Evolutionary conservation across 2,888 invertebrate species (phyloP), one percentile per base, ranked within the genome.

Genomic region (Eurytoma adleriae): DNA sequence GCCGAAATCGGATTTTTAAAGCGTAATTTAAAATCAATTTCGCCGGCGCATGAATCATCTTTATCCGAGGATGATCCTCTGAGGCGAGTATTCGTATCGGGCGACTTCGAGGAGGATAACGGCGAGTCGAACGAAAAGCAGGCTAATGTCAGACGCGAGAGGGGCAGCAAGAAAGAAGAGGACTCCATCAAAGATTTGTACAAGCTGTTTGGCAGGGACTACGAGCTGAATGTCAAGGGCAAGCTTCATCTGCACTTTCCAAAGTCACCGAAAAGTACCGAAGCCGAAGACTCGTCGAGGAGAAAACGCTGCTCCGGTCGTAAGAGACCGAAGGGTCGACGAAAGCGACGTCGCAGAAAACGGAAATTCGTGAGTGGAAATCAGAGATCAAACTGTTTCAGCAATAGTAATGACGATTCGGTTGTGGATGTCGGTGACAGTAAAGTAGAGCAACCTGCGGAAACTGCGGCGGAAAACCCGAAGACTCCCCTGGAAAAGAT

Each of bases 211-310:
- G 2, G n/a, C 54, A 30, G 24, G 0, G 20, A 69, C 3, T 69
- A 54, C 59, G 76, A 76, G 4, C n/a, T 68, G 13, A 14, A 52
- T 5, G 75, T 75, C 2, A 48, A 48, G 3, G 74, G 75, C 56
- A 59, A 59, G 27, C 67, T 68, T 5, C 67, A 68, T 20, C 27
- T 68, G 20, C 75, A 61, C 4, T 52, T 68, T 5, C 48, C 24
- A 57, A 27, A 74, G 3, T 18, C 61, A 20, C 3, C 40, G 16
- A 14, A n/a, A 14, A 10, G 20, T 54, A n/a, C 10, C 0, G 24
- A 67, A 24, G 27, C 3, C n/a, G 12, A 56, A 27, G 7, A 27
- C 52, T 12, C 4, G 40, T 3, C 3, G 62, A 64, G 40, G 48
- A 20, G 16, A 20, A 70, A 70, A 18, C 56, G 70, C 4, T 70